phyloP scores from a whole-genome alignment of 1,140 invertebrate species.

The Heliconius hewitsoni region DNA sequence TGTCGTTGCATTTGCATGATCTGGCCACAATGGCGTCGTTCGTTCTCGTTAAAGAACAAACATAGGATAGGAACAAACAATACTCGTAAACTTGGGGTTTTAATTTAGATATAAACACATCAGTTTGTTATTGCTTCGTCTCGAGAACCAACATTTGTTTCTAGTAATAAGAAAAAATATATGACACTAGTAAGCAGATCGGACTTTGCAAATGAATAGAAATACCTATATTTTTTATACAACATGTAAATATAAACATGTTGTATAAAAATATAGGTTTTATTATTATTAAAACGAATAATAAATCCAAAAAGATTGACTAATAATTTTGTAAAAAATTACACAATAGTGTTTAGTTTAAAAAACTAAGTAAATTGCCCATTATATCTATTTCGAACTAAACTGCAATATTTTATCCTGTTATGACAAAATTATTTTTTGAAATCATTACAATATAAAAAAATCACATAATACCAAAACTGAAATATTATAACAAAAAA shows the following conservation, averaged over 20 bases:
- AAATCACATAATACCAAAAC: not conserved
- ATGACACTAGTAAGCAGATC: not conserved
- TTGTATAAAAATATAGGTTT: too few species aligned
- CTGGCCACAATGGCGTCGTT: slow-evolving; percentile 5
- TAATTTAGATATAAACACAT: slow-evolving; percentile 14
- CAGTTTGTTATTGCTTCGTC: not conserved
- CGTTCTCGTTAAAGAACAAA: slow-evolving; percentile 15
- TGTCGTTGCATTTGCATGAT: slow-evolving; percentile 13
- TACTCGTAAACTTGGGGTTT: slow-evolving; percentile 8
- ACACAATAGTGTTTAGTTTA: too few species aligned
- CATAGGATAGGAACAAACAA: too few species aligned
- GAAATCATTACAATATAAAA: too few species aligned
- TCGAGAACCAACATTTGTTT: not conserved
- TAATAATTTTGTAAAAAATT: too few species aligned
- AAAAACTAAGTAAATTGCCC: too few species aligned
- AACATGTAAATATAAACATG: too few species aligned
- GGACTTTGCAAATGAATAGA: not conserved
- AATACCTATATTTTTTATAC: not conserved
- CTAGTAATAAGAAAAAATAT: not conserved
- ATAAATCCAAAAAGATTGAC: too few species aligned
- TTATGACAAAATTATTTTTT: not conserved
- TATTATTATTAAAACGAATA: too few species aligned
- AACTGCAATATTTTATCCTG: not conserved
- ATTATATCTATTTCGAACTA: too few species aligned
- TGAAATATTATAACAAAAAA: not conserved